Percentiles rank a stretch among this genome's conserved stretches.
Conservation (phyloP, 2,888 invertebrate species). For the Camponotus fellah region DNA sequence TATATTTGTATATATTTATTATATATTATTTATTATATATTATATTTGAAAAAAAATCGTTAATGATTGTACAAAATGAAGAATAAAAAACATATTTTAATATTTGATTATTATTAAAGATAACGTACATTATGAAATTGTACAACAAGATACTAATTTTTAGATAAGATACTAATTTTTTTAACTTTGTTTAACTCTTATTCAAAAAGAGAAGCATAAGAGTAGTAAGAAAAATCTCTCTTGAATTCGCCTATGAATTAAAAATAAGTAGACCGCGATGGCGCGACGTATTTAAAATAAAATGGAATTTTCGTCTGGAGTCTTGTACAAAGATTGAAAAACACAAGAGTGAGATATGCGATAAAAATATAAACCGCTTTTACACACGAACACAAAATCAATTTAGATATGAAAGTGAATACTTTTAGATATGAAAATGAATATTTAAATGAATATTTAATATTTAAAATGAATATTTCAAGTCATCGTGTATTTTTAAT, state of each 20-base stretch:
- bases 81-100: not conserved
- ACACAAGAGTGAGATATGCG: constrained; percentile 6
- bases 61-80: not conserved
- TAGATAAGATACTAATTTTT: not conserved
- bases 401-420: not conserved
- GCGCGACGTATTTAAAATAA: constrained; percentile 52
- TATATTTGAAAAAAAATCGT: not conserved
- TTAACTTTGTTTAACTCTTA: not conserved
- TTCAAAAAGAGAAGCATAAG: not conserved
- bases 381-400: not conserved
- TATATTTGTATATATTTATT: too few relatives aligned
- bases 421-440: too few relatives aligned
- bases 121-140: not conserved
- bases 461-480: not conserved
- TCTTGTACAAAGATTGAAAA: constrained; percentile 12
- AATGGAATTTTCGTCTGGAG: constrained; percentile 33
- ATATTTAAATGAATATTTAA: not conserved
- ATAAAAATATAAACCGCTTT: constrained; percentile 33
- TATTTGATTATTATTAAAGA: not conserved
- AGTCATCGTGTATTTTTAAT: too few relatives aligned
- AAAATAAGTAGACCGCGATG: constrained; percentile 47
- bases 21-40: too few relatives aligned
- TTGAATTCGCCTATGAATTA: constrained; percentile 6
- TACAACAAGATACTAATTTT: not conserved
- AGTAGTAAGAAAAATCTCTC: not conserved